These are phyloP conservation scores for Seriola quinqueradiata DNA, from an alignment of 2,113 vertebrate species.

Conservation along the genomic window DNA sequence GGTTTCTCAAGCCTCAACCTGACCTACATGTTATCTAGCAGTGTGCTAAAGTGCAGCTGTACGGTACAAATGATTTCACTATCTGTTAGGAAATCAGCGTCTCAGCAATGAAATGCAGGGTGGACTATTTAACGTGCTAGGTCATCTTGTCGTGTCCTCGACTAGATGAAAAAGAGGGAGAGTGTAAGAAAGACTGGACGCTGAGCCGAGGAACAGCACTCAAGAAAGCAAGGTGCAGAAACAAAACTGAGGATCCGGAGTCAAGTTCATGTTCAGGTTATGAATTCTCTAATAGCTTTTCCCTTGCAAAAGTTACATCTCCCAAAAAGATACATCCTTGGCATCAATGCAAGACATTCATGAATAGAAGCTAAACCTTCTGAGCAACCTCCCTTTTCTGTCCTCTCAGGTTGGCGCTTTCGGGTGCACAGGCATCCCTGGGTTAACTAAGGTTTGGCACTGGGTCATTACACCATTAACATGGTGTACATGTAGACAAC, in stretches of 20 bases:
- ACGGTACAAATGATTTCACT: conserved; percentile 63
- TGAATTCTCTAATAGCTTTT: neutral
- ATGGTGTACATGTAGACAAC: conserved; percentile 25
- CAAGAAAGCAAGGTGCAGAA: conserved; percentile 29
- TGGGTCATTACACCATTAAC: conserved; percentile 49
- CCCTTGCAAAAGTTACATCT: conserved; percentile 11
- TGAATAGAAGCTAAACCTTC: conserved; percentile 25
- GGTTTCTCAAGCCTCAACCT: conserved; percentile 28
- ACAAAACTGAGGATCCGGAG: conserved; percentile 26
- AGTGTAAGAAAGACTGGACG: conserved; percentile 20
- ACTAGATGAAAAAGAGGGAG: conserved; percentile 27
- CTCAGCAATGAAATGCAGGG: conserved; percentile 51
- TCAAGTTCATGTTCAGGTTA: conserved; percentile 44
- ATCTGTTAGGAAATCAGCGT: conserved; percentile 58
- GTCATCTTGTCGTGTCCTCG: conserved; percentile 40
- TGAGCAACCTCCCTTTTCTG: conserved; percentile 7
- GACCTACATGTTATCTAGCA: conserved; percentile 43
- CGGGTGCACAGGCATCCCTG: conserved; percentile 27
- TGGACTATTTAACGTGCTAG: conserved; percentile 30
- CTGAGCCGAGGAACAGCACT: conserved; percentile 19
- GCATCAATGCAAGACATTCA: conserved; percentile 61
- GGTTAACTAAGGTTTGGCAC: conserved; percentile 74
- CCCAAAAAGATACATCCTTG: conserved; percentile 21
- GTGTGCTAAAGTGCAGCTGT: conserved; percentile 76
- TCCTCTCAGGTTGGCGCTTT: conserved; percentile 14